Base-by-base conservation (phyloP, 2,888 invertebrate species). In the Rosalia funebris region DNA sequence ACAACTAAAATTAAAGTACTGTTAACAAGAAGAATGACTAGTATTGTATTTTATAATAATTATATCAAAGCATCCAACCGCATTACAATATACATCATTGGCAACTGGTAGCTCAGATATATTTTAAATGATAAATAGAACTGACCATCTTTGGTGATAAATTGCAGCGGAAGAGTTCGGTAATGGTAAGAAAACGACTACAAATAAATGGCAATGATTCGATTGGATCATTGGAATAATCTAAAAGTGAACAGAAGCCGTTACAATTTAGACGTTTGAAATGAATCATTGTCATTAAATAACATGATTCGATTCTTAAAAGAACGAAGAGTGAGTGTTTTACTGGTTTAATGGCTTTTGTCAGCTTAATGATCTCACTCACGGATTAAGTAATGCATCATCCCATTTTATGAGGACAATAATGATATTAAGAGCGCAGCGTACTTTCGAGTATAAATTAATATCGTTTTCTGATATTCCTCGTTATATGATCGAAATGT, bases 241-340 rank as follows among this genome's bases (percentile, higher is more conserved):
- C 25, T 37, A 44, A 50, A 15, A 50, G 25, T 50, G 39, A 50
- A 19, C 50, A 39, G 50, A 36, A 50, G 50, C 50, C 50, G 50
- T 50, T 50, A 50, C 50, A 25, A 63, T 66, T 66, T 63, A 61
- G 66, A 66, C 61, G 56, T 60, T 57, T 61, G 57, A 63, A 63
- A 65, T 65, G 64, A 63, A 68, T 68, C 62, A 66, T 64, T 66
- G 63, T 63, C 65, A 68, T 68, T 68, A 68, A 68, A 63, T 60
- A 63, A 65, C 61, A 63, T 68, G 65, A 68, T 63, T 68, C 56
- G 50, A 50, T 50, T 20, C 48, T 39, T 25, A 20, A 39, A n/a
- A 50, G 39, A 25, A 19, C 34, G 15, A 37, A 14, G 39, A 39
- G 50, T 19, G 39, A 50, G 39, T 39, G 50, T 50, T 50, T 39